Percentiles rank a stretch among this genome's conserved stretches.
These are phyloP conservation scores for Microctenopoma lineatum DNA, from an alignment of 2,797 vertebrate genomes.

Conservation along the genomic window DNA sequence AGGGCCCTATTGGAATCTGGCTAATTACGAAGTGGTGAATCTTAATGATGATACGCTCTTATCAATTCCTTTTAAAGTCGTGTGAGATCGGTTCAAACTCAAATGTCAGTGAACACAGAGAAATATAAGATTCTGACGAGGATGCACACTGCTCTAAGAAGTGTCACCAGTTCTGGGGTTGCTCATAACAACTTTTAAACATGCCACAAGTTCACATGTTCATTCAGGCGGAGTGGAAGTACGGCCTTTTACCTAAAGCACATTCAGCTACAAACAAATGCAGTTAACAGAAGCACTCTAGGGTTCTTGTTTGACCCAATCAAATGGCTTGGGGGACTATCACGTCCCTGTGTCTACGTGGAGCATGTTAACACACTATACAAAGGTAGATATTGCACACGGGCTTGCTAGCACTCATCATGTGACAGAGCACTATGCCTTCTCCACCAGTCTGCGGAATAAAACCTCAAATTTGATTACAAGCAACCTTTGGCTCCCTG, in stretches of 20 bases:
- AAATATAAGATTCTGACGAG: slow-evolving; percentile 21
- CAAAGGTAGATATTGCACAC: slow-evolving; percentile 67
- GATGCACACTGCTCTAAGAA: neutral
- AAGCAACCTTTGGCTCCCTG: slow-evolving; percentile 99
- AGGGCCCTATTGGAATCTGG: slow-evolving; percentile 69
- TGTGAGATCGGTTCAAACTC: slow-evolving; percentile 37
- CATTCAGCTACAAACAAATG: slow-evolving; percentile 5
- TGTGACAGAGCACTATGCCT: slow-evolving; percentile 74
- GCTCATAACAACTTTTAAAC: slow-evolving; percentile 3
- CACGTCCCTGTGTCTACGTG: slow-evolving; percentile 38
- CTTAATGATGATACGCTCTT: slow-evolving; percentile 70
- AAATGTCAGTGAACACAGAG: slow-evolving; percentile 31
- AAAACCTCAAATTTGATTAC: slow-evolving; percentile 99
- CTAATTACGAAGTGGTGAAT: slow-evolving; percentile 74
- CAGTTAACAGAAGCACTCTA: slow-evolving; percentile 20
- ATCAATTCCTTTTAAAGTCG: slow-evolving; percentile 54
- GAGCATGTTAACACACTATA: slow-evolving; percentile 68
- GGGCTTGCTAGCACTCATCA: slow-evolving; percentile 66
- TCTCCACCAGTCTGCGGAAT: slow-evolving; percentile 85
- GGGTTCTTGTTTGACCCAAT: slow-evolving; percentile 31
- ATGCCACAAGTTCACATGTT: neutral
- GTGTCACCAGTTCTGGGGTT: neutral
- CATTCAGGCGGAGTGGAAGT: neutral
- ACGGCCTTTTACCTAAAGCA: neutral
- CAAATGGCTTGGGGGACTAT: slow-evolving; percentile 52